Percentiles rank a stretch among this genome's conserved stretches.
Evolutionary conservation across 2,113 vertebrate genomes (phyloP).

Genomic region (Eonycteris spelaea): DNA sequence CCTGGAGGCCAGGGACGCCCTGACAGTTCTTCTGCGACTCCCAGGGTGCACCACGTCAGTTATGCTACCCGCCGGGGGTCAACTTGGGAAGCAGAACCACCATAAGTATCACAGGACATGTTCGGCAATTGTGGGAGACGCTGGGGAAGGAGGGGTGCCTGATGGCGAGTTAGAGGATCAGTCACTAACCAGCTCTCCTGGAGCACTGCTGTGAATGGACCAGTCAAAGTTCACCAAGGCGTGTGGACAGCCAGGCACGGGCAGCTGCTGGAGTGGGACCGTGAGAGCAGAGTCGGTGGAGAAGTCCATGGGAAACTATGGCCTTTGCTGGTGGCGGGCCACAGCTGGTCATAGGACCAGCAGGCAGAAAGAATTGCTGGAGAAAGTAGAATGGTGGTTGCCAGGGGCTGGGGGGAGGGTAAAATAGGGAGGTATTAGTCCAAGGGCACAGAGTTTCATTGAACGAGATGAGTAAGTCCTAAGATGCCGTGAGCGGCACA

Average conservation of each 20-base stretch:
- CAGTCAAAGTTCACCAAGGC: neutral
- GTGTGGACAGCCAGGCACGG: neutral
- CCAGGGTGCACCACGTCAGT: fast-evolving
- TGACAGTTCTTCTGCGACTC: neutral
- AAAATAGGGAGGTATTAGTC: neutral
- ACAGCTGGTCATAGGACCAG: neutral
- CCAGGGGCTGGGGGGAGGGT: neutral
- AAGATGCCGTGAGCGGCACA: no score
- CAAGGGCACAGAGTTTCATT: neutral
- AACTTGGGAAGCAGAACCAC: neutral
- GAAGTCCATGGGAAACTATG: neutral
- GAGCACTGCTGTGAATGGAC: neutral
- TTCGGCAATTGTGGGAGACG: neutral
- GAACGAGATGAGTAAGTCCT: neutral
- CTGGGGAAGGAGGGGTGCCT: neutral
- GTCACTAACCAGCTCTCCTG: neutral
- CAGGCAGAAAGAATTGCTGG: neutral
- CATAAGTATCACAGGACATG: neutral
- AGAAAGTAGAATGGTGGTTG: neutral
- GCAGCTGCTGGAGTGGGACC: neutral
- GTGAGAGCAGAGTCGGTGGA: neutral
- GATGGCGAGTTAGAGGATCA: neutral
- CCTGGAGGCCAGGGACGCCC: neutral
- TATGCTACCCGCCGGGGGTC: neutral
- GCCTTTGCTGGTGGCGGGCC: neutral